Evolutionary conservation across 1,140 invertebrate genomes (phyloP).

Genomic region (Sycobia sp.): DNA sequence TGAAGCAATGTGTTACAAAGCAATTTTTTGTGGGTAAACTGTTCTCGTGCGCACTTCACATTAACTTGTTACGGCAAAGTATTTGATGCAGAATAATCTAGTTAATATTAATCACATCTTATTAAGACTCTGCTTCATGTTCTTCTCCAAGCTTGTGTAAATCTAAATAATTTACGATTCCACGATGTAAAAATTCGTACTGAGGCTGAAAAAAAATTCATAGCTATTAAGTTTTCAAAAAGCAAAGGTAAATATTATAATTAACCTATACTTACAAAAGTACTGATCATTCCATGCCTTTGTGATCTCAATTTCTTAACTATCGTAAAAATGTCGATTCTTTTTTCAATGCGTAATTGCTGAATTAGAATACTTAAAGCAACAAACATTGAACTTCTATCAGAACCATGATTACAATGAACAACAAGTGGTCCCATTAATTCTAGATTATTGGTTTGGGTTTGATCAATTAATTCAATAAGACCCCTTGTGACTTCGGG

Average conservation of each 20-base stretch:
- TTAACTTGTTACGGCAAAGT: constrained; percentile 21
- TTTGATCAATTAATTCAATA: constrained; percentile 79
- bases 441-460: constrained; percentile 63
- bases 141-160: constrained; percentile 73
- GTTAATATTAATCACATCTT: constrained; percentile 1
- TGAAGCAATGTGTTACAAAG: constrained; percentile 20
- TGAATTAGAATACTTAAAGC: constrained; percentile 83
- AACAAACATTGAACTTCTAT: constrained; percentile 87
- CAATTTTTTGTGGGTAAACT: constrained; percentile 3
- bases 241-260: no score
- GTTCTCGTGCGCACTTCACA: constrained; percentile 35
- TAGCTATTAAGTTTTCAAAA: neutral
- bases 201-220: constrained; percentile 73
- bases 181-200: constrained; percentile 89
- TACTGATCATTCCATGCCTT: constrained; percentile 80
- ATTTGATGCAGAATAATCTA: constrained; percentile 14
- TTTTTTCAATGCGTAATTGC: constrained; percentile 79
- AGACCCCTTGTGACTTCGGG: constrained; percentile 83
- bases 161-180: constrained; percentile 87
- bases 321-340: constrained; percentile 84
- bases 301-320: constrained; percentile 83
- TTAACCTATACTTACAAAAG: constrained; percentile 76
- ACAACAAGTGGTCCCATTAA: constrained; percentile 72
- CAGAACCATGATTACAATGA: constrained; percentile 84
- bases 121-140: constrained; percentile 55